Percentiles rank a stretch among this genome's conserved stretches.
Evolutionary conservation across 2,113 vertebrate genomes (phyloP).

Genomic region (Lamprotornis superbus): DNA sequence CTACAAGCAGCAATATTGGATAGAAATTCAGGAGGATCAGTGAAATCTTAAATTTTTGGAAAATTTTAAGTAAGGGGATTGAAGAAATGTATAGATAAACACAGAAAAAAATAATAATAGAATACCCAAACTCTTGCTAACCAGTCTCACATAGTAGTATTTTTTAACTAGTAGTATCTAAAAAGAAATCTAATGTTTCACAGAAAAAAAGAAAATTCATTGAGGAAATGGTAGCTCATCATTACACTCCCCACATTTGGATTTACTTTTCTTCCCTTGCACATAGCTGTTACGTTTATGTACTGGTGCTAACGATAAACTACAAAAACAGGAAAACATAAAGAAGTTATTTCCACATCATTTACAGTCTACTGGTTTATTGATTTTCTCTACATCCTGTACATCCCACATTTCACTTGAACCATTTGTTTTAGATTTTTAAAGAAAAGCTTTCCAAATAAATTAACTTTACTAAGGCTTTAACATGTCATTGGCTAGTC

Average conservation of each 20-base stretch:
- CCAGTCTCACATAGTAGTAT: not conserved
- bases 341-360: conserved; percentile 36
- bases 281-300: not conserved
- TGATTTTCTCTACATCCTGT: conserved; percentile 8
- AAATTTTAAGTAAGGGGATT: not conserved
- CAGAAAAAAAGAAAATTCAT: not conserved
- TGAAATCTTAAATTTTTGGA: not conserved
- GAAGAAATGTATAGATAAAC: not conserved
- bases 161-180: not conserved
- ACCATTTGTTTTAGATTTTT: conserved; percentile 38
- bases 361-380: conserved; percentile 32
- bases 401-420: not conserved
- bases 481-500: not conserved
- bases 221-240: not conserved
- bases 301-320: conserved; percentile 14
- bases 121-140: not conserved
- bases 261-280: not conserved
- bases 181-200: not conserved
- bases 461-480: conserved; percentile 23
- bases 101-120: not conserved
- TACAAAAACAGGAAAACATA: not conserved
- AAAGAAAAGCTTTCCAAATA: not conserved
- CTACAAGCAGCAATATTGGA: not conserved
- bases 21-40: not conserved
- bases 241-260: not conserved